These are phyloP conservation scores for Drosophila suzukii DNA, from an alignment of 1,140 invertebrate species.

Conservation along the genomic window DNA sequence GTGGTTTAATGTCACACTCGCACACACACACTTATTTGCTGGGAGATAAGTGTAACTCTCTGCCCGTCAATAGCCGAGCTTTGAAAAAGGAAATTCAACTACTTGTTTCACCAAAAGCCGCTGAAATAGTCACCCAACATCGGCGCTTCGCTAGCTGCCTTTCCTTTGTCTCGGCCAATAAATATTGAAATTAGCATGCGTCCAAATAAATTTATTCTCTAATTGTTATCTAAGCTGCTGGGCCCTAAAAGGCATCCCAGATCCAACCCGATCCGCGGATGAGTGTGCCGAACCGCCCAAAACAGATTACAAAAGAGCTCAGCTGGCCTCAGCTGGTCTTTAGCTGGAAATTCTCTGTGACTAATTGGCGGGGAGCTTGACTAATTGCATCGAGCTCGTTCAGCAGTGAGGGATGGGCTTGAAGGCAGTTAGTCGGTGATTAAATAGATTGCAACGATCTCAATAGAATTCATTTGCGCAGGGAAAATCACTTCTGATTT, in stretches of 20 bases:
- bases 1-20: constrained; percentile 76
- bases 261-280: constrained; percentile 24
- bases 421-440: constrained; percentile 13
- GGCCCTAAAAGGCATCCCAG: constrained; percentile 30
- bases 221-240: constrained; percentile 70
- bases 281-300: constrained; percentile 24
- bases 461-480: constrained; percentile 16
- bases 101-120: constrained; percentile 76
- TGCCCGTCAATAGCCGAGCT: constrained; percentile 69
- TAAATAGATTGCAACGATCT: constrained; percentile 15
- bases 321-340: constrained; percentile 1
- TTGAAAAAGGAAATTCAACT: constrained; percentile 80
- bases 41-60: constrained; percentile 71
- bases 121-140: constrained; percentile 66
- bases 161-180: constrained; percentile 47
- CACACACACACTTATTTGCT: constrained; percentile 28
- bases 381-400: constrained; percentile 21
- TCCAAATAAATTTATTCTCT: constrained; percentile 67
- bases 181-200: constrained; percentile 75
- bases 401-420: background rate
- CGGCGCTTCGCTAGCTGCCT: constrained; percentile 34
- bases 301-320: constrained; percentile 20
- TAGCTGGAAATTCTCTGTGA: constrained; percentile 30
- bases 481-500: constrained; percentile 14
- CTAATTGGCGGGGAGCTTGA: constrained; percentile 39